A percentile compares a stretch with the other conserved stretches of the same genome.
Evolutionary conservation across 2,797 vertebrate species (phyloP).

Genomic region (Chaenodraco wilsoni): DNA sequence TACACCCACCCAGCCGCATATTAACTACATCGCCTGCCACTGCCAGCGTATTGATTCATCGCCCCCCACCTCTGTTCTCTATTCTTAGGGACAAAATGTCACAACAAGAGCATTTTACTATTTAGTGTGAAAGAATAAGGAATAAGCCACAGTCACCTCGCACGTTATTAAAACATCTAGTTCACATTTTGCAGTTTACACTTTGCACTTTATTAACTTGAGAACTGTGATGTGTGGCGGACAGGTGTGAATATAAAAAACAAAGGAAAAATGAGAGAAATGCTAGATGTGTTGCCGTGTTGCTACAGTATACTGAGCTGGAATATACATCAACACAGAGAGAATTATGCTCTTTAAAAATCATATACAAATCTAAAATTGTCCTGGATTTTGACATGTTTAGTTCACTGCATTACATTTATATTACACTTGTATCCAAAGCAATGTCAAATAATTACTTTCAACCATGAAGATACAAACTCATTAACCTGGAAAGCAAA

Average conservation of each 20-base stretch:
- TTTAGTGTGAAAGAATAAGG: slow-evolving; percentile 53
- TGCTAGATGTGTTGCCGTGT: slow-evolving; percentile 58
- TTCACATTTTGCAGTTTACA: slow-evolving; percentile 59
- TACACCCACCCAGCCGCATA: slow-evolving; percentile 58
- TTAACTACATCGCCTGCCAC: slow-evolving; percentile 58
- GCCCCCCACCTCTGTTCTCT: slow-evolving; percentile 49
- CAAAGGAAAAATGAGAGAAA: background rate
- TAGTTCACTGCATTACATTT: background rate
- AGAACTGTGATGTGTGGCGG: slow-evolving; percentile 40
- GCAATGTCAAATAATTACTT: no score
- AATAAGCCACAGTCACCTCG: slow-evolving; percentile 51
- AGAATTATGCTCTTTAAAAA: slow-evolving; percentile 1
- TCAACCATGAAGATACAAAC: no score
- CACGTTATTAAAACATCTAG: slow-evolving; percentile 60
- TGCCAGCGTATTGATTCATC: slow-evolving; percentile 59
- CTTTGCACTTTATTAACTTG: slow-evolving; percentile 51
- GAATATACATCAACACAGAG: slow-evolving; percentile 12
- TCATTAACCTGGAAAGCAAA: background rate
- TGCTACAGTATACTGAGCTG: slow-evolving; percentile 18
- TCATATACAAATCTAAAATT: background rate
- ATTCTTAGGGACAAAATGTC: slow-evolving; percentile 71
- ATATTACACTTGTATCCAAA: no score
- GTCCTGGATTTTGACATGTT: slow-evolving; percentile 4
- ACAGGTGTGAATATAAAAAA: slow-evolving; percentile 67
- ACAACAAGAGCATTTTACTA: slow-evolving; percentile 61